These are phyloP conservation scores for Mixornis gularis DNA, from an alignment of 2,113 vertebrate species.

Conservation along the genomic window DNA sequence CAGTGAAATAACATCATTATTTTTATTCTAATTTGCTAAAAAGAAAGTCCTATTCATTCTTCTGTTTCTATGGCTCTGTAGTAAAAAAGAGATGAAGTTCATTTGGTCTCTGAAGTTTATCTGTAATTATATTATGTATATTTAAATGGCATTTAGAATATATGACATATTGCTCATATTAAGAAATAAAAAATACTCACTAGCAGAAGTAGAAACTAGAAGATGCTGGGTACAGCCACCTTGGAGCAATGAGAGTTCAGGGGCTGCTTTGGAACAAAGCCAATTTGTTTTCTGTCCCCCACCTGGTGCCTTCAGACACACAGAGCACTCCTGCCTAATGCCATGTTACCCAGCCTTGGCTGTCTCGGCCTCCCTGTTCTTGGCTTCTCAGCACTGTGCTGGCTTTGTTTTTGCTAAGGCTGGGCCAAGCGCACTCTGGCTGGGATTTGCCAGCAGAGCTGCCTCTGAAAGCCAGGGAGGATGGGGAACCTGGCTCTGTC, in stretches of 20 bases:
- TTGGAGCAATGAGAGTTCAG: neutral
- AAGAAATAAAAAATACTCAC: neutral
- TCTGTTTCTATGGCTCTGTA: neutral
- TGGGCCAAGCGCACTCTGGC: neutral
- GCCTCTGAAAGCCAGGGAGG: neutral
- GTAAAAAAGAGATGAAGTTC: neutral
- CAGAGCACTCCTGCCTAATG: neutral
- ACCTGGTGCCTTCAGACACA: rapidly evolving
- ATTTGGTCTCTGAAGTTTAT: neutral
- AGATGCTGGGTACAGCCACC: neutral
- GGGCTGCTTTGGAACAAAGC: neutral
- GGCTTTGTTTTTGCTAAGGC: neutral
- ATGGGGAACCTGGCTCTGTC: neutral
- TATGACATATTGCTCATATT: neutral
- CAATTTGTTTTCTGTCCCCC: neutral
- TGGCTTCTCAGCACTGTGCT: neutral
- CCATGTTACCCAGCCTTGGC: neutral
- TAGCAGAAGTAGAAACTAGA: neutral
- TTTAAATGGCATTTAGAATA: neutral
- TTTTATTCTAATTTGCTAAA: neutral
- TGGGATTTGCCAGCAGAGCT: neutral
- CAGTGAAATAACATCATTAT: neutral
- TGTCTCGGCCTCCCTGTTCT: neutral
- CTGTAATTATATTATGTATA: neutral
- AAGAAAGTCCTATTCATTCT: neutral